These are phyloP conservation scores for Clarias laeviceps DNA, from an alignment of 2,797 vertebrate genomes.

Conservation along the genomic window DNA sequence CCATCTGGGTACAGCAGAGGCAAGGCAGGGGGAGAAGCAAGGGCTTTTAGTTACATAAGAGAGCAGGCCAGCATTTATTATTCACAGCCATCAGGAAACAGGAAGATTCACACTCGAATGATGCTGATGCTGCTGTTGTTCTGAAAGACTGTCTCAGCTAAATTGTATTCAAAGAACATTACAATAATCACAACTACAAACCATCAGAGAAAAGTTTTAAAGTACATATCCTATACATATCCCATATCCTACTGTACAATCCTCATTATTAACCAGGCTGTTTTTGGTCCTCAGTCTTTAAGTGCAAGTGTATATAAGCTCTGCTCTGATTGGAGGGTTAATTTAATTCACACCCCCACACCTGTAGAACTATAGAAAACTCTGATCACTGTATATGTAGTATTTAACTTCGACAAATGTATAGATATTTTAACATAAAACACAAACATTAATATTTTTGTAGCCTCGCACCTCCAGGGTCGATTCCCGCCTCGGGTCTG, in stretches of 20 bases:
- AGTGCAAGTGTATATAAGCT: neutral
- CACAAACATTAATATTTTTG: too few species aligned
- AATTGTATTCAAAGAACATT: neutral
- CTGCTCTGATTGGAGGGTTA: neutral
- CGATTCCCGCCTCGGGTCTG: too few species aligned
- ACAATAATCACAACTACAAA: neutral
- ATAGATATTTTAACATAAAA: too few species aligned
- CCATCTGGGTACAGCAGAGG: constrained; percentile 56
- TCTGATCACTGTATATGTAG: too few species aligned
- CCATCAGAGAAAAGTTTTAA: neutral
- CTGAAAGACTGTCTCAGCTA: neutral
- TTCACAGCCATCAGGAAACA: constrained; percentile 17
- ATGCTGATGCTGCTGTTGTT: neutral
- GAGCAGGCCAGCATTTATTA: constrained; percentile 32
- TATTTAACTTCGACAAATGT: too few species aligned
- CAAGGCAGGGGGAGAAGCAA: constrained; percentile 57
- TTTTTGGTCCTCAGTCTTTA: too few species aligned
- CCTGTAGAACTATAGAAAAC: neutral
- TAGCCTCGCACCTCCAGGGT: too few species aligned
- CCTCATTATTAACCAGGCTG: neutral
- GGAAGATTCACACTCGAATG: constrained; percentile 4
- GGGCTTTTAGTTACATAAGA: constrained; percentile 66
- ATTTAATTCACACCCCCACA: neutral
- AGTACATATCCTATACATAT: too few species aligned
- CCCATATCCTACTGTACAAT: neutral